These are phyloP conservation scores for Caenorhabditis sp. DNA, from an alignment of 2,888 invertebrate species.

Conservation along the genomic window DNA sequence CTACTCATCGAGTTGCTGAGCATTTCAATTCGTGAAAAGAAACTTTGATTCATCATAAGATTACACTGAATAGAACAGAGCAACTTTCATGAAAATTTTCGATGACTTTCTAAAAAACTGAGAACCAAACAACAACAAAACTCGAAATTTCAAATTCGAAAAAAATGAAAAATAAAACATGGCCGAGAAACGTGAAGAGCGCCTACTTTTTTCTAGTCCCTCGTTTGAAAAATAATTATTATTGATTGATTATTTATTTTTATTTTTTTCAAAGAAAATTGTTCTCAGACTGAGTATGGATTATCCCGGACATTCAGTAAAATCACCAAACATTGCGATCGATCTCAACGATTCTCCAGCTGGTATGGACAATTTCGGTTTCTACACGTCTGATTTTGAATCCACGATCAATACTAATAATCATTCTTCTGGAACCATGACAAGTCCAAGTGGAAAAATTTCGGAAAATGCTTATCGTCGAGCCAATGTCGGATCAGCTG, in stretches of 20 bases:
- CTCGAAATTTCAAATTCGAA: too few relatives aligned
- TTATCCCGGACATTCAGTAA: slow-evolving; percentile 25
- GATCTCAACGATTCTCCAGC: slow-evolving; percentile 28
- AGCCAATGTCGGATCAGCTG: slow-evolving; percentile 31
- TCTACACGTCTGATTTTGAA: slow-evolving; percentile 41
- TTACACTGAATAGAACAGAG: too few relatives aligned
- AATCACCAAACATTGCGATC: slow-evolving; percentile 24
- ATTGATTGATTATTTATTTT: neutral
- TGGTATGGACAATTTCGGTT: slow-evolving; percentile 31
- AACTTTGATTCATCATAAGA: too few relatives aligned
- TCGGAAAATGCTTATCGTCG: slow-evolving; percentile 27
- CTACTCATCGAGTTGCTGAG: too few relatives aligned
- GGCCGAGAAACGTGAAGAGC: too few relatives aligned
- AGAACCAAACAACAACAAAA: too few relatives aligned
- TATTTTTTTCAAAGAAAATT: too few relatives aligned
- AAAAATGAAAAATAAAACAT: too few relatives aligned
- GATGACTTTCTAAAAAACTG: neutral
- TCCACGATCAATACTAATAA: neutral
- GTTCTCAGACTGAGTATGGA: slow-evolving; percentile 9
- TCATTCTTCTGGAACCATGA: slow-evolving; percentile 14
- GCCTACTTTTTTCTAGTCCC: neutral
- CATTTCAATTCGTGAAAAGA: too few relatives aligned
- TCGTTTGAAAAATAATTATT: neutral
- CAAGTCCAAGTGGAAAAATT: slow-evolving; percentile 28
- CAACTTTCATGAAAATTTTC: neutral